Evolutionary conservation across 2,888 invertebrate species (phyloP).

Genomic region (Dyspetes luteomarginatus): DNA sequence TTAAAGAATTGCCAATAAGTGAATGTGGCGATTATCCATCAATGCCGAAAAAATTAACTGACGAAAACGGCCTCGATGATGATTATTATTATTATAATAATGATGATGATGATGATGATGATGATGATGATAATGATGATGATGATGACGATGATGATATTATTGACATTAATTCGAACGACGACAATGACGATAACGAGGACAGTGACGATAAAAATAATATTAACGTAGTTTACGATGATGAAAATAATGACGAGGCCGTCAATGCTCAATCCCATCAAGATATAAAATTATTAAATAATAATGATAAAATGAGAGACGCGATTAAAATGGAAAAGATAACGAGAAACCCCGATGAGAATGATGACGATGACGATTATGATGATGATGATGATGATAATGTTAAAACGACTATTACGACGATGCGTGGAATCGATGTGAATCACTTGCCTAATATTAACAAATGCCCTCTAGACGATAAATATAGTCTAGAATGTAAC

Average conservation of each 20-base stretch:
- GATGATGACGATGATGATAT: not conserved
- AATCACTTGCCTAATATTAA: slow-evolving; percentile 82
- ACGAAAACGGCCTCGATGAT: slow-evolving; percentile 74
- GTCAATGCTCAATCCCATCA: slow-evolving; percentile 81
- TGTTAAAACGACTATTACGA: too few species aligned
- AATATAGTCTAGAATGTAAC: slow-evolving; percentile 82
- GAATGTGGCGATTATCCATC: slow-evolving; percentile 80
- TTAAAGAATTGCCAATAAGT: slow-evolving; percentile 77
- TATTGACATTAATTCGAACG: not conserved
- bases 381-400: too few species aligned
- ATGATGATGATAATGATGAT: not conserved
- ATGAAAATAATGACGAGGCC: slow-evolving; percentile 68
- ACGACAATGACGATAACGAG: slow-evolving; percentile 3
- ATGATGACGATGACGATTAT: slow-evolving; percentile 6
- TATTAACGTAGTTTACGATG: slow-evolving; percentile 23
- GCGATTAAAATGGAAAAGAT: slow-evolving; percentile 57
- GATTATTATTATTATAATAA: slow-evolving; percentile 13
- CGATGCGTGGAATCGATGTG: slow-evolving; percentile 79
- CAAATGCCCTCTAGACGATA: slow-evolving; percentile 81
- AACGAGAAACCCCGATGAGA: slow-evolving; percentile 48
- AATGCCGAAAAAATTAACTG: slow-evolving; percentile 75
- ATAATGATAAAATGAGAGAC: slow-evolving; percentile 52
- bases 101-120: not conserved
- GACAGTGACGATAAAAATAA: not conserved
- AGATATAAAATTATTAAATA: slow-evolving; percentile 65